These are phyloP conservation scores for Germaria angustata DNA, from an alignment of 2,888 invertebrate species.

Conservation along the genomic window DNA sequence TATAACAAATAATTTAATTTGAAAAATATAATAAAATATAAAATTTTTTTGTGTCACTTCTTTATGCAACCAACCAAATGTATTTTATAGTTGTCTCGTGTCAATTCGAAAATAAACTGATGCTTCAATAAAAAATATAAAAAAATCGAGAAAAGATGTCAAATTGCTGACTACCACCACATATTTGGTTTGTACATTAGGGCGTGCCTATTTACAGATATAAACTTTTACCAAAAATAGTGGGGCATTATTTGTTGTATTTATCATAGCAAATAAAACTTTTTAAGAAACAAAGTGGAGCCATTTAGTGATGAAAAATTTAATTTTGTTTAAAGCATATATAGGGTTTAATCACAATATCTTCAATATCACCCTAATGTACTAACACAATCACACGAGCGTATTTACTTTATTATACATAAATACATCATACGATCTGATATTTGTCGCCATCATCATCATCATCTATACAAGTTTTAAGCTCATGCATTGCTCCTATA, in stretches of 20 bases:
- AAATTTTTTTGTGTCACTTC: slow-evolving; percentile 8
- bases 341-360: background rate
- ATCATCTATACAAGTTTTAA: background rate
- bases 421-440: slow-evolving; percentile 3
- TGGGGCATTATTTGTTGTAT: too few relatives aligned
- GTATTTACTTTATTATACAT: background rate
- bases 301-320: too few relatives aligned
- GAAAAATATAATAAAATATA: background rate
- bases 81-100: slow-evolving; percentile 21
- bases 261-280: too few relatives aligned
- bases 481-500: too few relatives aligned
- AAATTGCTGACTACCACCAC: slow-evolving; percentile 7
- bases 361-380: background rate
- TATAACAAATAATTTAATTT: background rate
- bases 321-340: background rate
- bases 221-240: too few relatives aligned
- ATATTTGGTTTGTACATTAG: background rate
- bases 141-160: background rate
- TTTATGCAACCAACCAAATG: background rate
- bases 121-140: slow-evolving; percentile 18
- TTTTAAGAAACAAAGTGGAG: background rate
- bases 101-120: slow-evolving; percentile 36
- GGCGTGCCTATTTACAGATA: background rate
- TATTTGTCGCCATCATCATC: slow-evolving; percentile 4
- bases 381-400: background rate